Evolutionary conservation across 2,888 invertebrate species (phyloP).

Genomic region (Alloplasta piceator): DNA sequence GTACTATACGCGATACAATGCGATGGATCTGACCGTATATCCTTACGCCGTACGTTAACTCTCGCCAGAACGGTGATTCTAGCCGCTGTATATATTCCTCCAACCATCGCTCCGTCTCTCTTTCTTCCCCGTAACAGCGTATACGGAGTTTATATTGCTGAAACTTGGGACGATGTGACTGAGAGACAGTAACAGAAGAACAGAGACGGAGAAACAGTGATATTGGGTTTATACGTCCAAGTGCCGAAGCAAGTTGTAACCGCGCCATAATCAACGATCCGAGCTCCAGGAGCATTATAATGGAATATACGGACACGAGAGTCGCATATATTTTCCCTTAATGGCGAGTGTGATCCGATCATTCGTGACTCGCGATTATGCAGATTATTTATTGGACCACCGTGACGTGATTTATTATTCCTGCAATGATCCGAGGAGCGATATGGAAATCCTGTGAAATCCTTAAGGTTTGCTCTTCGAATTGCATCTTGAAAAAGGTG

Average conservation of each 20-base stretch:
- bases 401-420: not conserved
- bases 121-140: conserved; percentile 6
- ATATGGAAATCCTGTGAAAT: not conserved
- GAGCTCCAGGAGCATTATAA: not conserved
- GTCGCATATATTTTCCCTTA: not conserved
- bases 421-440: not conserved
- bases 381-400: conserved; percentile 23
- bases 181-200: conserved; percentile 6
- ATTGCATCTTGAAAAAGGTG: not conserved
- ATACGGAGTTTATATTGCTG: conserved; percentile 19
- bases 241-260: conserved; percentile 25
- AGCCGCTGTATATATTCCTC: conserved; percentile 5
- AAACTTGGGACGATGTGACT: conserved; percentile 32
- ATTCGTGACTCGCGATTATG: conserved; percentile 11
- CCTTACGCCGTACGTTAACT: conserved; percentile 11
- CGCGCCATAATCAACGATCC: conserved; percentile 29
- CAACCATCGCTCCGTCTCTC: conserved; percentile 8
- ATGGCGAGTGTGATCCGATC: conserved; percentile 12
- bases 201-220: not conserved
- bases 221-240: conserved; percentile 35
- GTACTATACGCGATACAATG: conserved; percentile 16
- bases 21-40: conserved; percentile 38
- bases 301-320: not conserved
- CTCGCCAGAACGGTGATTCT: not conserved
- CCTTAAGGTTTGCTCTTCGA: no score